These are phyloP conservation scores for Bombus soroeensis DNA, from an alignment of 1,140 invertebrate species.

Conservation along the genomic window DNA sequence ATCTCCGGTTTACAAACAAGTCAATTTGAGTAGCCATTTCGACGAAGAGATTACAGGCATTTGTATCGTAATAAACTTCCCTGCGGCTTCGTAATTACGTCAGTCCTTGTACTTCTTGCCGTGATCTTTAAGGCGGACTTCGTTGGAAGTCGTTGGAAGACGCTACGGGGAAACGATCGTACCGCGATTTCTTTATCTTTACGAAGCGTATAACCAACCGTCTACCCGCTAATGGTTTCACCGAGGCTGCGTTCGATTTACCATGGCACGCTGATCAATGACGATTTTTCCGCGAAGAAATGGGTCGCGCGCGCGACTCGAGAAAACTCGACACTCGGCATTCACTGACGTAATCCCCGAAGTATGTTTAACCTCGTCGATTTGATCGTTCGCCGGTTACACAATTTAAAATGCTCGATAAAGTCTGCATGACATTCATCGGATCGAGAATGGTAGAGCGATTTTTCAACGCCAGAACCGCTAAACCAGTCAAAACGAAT, in stretches of 20 bases:
- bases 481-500: too few species aligned
- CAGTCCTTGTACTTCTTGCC: neutral
- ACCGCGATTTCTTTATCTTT: conserved; percentile 9
- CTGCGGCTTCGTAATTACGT: neutral
- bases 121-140: neutral
- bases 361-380: conserved; percentile 42
- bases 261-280: conserved; percentile 5
- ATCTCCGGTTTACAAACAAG: neutral
- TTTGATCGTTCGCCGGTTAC: conserved; percentile 49
- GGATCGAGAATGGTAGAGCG: neutral
- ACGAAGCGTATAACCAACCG: conserved; percentile 1
- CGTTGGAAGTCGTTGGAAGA: neutral
- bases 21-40: neutral
- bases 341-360: conserved; percentile 53
- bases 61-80: neutral
- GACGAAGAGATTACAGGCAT: neutral
- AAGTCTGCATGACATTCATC: neutral
- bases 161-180: neutral
- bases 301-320: conserved; percentile 39
- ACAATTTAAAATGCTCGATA: neutral
- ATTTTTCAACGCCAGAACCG: too few species aligned
- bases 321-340: conserved; percentile 47
- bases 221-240: neutral
- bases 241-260: conserved; percentile 20
- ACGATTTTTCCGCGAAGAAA: conserved; percentile 13